These are phyloP conservation scores for Priocnemis perturbator DNA, from an alignment of 2,888 invertebrate species.

Conservation along the genomic window DNA sequence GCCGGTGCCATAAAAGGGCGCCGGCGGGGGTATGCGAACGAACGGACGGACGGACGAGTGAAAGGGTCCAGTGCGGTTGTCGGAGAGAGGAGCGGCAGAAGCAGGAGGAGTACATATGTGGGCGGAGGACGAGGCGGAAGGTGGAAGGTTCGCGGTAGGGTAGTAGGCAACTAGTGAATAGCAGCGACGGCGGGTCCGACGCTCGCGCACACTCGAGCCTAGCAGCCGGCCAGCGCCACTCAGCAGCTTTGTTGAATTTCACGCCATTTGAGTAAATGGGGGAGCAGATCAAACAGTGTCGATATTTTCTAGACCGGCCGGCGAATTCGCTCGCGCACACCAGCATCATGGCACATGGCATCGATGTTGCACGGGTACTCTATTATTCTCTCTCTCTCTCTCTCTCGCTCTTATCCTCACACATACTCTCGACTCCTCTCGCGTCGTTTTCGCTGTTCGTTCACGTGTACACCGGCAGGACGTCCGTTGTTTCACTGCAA, in stretches of 20 bases:
- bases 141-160: neutral
- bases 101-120: neutral
- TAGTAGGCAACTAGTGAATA: too few species aligned
- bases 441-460: conserved; percentile 1
- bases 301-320: conserved; percentile 61
- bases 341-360: too few species aligned
- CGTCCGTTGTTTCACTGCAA: neutral
- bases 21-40: conserved; percentile 5
- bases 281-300: conserved; percentile 66
- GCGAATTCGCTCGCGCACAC: conserved; percentile 17
- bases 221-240: conserved; percentile 49
- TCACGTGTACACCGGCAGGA: neutral
- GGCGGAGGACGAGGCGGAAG: neutral
- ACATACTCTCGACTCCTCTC: conserved; percentile 15
- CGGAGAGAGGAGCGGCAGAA: neutral
- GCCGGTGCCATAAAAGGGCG: conserved; percentile 51
- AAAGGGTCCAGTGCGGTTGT: conserved; percentile 17
- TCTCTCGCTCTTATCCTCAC: conserved; percentile 1
- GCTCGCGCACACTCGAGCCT: conserved; percentile 38
- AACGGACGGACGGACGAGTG: conserved; percentile 4
- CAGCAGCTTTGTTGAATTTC: conserved; percentile 72
- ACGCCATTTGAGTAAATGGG: conserved; percentile 69
- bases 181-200: too few species aligned
- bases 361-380: conserved; percentile 10
- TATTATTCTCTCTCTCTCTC: neutral